Evolutionary conservation across 2,797 vertebrate genomes (phyloP).

Genomic region (Anas capensis): DNA sequence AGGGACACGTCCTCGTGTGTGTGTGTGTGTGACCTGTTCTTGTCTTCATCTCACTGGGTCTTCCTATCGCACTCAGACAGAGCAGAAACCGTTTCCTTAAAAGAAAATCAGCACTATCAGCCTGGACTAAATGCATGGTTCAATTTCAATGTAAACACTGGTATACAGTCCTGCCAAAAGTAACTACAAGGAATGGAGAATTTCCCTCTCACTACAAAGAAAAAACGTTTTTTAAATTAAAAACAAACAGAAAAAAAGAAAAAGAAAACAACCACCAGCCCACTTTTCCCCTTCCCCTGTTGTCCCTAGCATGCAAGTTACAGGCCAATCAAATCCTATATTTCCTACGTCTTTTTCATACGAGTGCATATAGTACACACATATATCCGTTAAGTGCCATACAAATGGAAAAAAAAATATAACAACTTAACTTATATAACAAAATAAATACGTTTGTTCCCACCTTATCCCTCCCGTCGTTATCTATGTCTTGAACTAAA

Average conservation of each 20-base stretch:
- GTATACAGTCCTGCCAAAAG: background rate
- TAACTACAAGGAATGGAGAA: background rate
- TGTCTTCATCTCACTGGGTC: background rate
- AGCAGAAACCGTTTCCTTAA: background rate
- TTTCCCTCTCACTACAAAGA: background rate
- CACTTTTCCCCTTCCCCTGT: background rate
- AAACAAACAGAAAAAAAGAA: background rate
- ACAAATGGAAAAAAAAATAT: slow-evolving; percentile 49
- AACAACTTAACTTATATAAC: slow-evolving; percentile 69
- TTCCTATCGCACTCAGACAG: background rate
- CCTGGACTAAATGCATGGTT: background rate
- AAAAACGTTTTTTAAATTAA: background rate
- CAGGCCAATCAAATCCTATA: slow-evolving; percentile 33
- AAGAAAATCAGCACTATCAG: background rate
- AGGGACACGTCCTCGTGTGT: background rate
- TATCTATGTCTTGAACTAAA: slow-evolving; percentile 65
- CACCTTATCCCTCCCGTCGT: slow-evolving; percentile 54
- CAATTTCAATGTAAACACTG: slow-evolving; percentile 10
- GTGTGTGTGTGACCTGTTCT: background rate
- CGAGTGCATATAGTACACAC: slow-evolving; percentile 72
- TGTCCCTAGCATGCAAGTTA: slow-evolving; percentile 41
- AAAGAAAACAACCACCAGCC: background rate
- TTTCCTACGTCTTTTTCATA: slow-evolving; percentile 65
- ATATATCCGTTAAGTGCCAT: slow-evolving; percentile 58
- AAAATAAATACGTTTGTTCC: slow-evolving; percentile 82